phyloP scores from a whole-genome alignment of 1,140 invertebrate genomes.

The Pseudomyrmex dendroicus region DNA sequence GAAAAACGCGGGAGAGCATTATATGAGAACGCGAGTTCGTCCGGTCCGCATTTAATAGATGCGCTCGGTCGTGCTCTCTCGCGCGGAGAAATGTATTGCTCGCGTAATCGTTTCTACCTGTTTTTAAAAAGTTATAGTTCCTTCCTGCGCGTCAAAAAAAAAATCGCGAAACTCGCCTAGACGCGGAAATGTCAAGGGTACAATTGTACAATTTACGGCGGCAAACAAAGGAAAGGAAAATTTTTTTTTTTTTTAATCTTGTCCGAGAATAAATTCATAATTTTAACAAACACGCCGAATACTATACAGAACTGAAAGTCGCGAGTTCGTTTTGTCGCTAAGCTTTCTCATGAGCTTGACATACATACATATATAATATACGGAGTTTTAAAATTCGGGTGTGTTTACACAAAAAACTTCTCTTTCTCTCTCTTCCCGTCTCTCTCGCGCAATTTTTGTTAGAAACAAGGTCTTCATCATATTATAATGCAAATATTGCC shows the following conservation, averaged over 20 bases:
- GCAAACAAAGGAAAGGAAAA: conserved; percentile 39
- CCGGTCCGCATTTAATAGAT: conserved; percentile 47
- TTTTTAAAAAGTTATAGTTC: conserved; percentile 57
- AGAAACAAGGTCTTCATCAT: conserved; percentile 19
- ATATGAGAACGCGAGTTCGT: conserved; percentile 26
- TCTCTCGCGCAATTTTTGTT: too few relatives aligned
- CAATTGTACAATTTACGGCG: conserved; percentile 54
- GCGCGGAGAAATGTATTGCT: conserved; percentile 51
- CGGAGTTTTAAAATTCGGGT: conserved; percentile 8
- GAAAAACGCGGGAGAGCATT: conserved; percentile 38
- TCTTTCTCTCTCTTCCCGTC: background rate
- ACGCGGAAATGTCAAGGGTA: conserved; percentile 35
- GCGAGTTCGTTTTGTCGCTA: conserved; percentile 44
- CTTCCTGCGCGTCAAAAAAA: conserved; percentile 43
- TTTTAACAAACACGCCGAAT: conserved; percentile 53
- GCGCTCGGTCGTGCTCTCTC: conserved; percentile 23
- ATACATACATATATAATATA: background rate
- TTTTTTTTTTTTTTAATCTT: conserved; percentile 48
- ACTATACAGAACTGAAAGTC: conserved; percentile 39
- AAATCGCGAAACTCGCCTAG: conserved; percentile 1
- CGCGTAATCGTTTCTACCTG: conserved; percentile 58
- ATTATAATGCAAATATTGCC: conserved; percentile 36
- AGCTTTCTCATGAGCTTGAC: conserved; percentile 8
- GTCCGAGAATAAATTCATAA: conserved; percentile 48
- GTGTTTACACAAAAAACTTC: conserved; percentile 27